phyloP scores from a whole-genome alignment of 1,140 invertebrate genomes.

The Armadillidium nasatum region DNA sequence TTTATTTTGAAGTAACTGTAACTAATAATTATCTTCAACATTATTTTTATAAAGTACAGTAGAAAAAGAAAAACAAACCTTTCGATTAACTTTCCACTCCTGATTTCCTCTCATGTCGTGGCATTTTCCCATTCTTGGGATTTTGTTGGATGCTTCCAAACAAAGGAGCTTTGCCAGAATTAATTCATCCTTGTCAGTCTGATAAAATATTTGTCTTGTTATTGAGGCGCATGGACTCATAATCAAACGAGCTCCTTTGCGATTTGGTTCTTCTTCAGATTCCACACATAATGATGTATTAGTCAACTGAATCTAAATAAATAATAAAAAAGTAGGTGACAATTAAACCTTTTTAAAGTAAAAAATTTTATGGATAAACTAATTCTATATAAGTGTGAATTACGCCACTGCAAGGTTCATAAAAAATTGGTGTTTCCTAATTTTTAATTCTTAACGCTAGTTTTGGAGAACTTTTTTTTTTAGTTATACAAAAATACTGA shows the following conservation, averaged over 20 bases:
- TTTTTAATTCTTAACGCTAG: too few species aligned
- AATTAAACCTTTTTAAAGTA: too few species aligned
- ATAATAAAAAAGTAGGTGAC: too few species aligned
- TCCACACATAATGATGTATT: conserved; percentile 62
- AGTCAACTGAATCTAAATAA: conserved; percentile 3
- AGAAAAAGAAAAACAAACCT: conserved; percentile 54
- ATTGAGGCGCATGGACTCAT: conserved; percentile 60
- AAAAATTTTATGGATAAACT: too few species aligned
- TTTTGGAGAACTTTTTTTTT: too few species aligned
- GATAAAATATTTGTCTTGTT: conserved; percentile 49
- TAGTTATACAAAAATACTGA: too few species aligned
- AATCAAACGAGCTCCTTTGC: conserved; percentile 66
- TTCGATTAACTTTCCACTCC: conserved; percentile 74
- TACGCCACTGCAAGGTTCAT: too few species aligned
- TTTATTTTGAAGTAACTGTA: too few species aligned
- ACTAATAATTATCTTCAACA: too few species aligned
- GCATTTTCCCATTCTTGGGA: conserved; percentile 76
- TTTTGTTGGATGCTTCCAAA: conserved; percentile 64
- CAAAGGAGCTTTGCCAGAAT: conserved; percentile 78
- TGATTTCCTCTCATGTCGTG: conserved; percentile 85
- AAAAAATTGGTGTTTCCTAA: too few species aligned
- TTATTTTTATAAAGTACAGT: too few species aligned
- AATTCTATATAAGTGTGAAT: too few species aligned
- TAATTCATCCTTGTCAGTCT: conserved; percentile 79
- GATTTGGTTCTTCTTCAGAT: conserved; percentile 71